Base-by-base conservation (phyloP, 2,797 vertebrate genomes). In the Presbytis comata region DNA sequence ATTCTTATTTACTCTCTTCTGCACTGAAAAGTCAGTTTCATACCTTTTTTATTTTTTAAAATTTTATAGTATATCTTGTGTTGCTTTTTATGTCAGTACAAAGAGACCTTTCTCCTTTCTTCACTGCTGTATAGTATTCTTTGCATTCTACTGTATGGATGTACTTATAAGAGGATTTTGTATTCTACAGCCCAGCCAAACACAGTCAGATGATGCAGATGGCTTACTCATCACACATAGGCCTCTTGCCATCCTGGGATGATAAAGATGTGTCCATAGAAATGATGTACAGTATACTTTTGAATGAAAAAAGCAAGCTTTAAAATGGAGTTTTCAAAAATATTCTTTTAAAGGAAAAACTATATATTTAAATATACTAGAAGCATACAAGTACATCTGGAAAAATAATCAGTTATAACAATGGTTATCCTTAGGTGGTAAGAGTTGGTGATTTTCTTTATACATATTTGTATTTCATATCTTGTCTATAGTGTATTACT, bases 281-380 rank as follows among this genome's bases (percentile, higher is more conserved):
- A 21, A 67, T 24, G 41, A 57, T 81, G 4, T 12, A 10, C 48
- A 24, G 12, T 44, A 11, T 61, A 61, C 11, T 79, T 90, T 26
- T 75, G 57, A 90, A 74, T 92, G 76, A 59, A 82, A 67, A 80
- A 39, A 76, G 44, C 5, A 95, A 59, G 14, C 44, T 55, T 30
- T 39, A 74, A 85, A 46, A 85, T 30, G 87, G 13, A 86, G 86
- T 39, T 64, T 88, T 75, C 14, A 55, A 75, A 75, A 92, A 79
- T 81, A 70, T 57, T 39, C 41, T 93, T 92, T 72, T 82, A 46
- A 57, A 90, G 44, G 59, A 89, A 94, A 86, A 90, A 19, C 22
- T 55, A 5, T n/a, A 2, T 86, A 59, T 76, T 22, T 72, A 57
- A 14, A 64, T 36, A 5, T 79, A 50, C 48, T 80, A 5, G 33